These are phyloP conservation scores for Ceyx melanurus DNA, from an alignment of 2,113 vertebrate genomes.

Conservation along the genomic window DNA sequence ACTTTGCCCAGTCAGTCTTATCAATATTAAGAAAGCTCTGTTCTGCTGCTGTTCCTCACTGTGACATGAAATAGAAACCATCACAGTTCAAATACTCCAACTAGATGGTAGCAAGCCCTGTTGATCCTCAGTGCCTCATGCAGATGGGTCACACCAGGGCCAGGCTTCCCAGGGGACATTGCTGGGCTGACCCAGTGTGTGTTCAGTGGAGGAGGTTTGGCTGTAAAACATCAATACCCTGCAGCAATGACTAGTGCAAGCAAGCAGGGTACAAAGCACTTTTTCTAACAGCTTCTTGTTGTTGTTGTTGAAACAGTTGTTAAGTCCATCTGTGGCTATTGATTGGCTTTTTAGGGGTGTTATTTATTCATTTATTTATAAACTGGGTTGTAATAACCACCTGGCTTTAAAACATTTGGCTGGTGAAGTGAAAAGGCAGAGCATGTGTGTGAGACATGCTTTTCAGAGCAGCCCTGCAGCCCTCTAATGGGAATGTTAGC, in stretches of 20 bases:
- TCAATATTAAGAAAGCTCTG: not conserved
- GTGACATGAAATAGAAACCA: not conserved
- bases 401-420: constrained; percentile 38
- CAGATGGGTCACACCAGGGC: not conserved
- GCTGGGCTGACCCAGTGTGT: constrained; percentile 21
- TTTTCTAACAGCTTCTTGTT: constrained; percentile 39
- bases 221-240: constrained; percentile 53
- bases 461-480: not conserved
- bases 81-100: not conserved
- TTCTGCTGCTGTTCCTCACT: not conserved
- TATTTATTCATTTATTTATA: constrained; percentile 55
- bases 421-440: not conserved
- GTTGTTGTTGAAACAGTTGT: constrained; percentile 30
- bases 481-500: not conserved
- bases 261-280: constrained; percentile 18
- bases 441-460: not conserved
- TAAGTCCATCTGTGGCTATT: constrained; percentile 39
- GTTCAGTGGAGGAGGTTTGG: constrained; percentile 39
- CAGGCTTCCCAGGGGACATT: constrained; percentile 24
- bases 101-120: not conserved
- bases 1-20: not conserved
- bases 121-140: not conserved
- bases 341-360: constrained; percentile 33
- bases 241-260: constrained; percentile 15
- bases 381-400: constrained; percentile 43